These are phyloP conservation scores for Ambastaia sidthimunki DNA, from an alignment of 2,797 vertebrate genomes.

Conservation along the genomic window DNA sequence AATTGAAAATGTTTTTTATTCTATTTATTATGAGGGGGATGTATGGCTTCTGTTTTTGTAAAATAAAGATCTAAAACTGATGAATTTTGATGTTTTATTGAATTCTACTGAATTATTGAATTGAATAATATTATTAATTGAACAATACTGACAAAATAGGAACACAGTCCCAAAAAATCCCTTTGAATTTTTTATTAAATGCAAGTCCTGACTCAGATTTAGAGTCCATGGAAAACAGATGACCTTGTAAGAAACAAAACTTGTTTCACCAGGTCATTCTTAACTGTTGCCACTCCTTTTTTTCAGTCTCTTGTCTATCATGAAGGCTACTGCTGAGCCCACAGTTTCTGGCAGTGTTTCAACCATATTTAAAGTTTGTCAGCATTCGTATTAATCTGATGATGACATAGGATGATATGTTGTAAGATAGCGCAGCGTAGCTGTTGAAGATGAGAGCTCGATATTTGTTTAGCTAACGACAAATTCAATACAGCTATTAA, in stretches of 20 bases:
- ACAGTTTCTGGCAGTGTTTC: slow-evolving; percentile 9
- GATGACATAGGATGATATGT: slow-evolving; percentile 14
- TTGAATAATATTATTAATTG: slow-evolving; percentile 3
- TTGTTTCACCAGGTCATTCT: slow-evolving; percentile 46
- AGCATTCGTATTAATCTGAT: slow-evolving; percentile 30
- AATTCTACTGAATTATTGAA: background rate
- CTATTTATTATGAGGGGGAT: slow-evolving; percentile 27
- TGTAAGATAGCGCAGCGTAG: background rate
- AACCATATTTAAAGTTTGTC: slow-evolving; percentile 16
- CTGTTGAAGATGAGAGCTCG: slow-evolving; percentile 4
- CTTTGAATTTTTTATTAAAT: slow-evolving; percentile 1
- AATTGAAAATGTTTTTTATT: background rate
- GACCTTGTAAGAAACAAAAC: slow-evolving; percentile 39
- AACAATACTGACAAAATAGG: background rate
- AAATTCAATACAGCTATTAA: slow-evolving; percentile 62
- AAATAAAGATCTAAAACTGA: slow-evolving; percentile 25
- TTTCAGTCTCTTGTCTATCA: slow-evolving; percentile 22
- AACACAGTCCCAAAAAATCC: background rate
- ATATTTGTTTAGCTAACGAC: slow-evolving; percentile 27
- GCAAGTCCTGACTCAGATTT: background rate
- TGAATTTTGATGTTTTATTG: background rate
- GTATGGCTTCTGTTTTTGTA: slow-evolving; percentile 9
- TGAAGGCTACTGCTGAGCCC: slow-evolving; percentile 34
- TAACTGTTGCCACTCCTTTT: slow-evolving; percentile 13
- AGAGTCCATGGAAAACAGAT: background rate